Evolutionary conservation across 2,888 invertebrate genomes (phyloP), one percentile per base, ranked within the genome.

Genomic region (Cosmorhoe ocellata): DNA sequence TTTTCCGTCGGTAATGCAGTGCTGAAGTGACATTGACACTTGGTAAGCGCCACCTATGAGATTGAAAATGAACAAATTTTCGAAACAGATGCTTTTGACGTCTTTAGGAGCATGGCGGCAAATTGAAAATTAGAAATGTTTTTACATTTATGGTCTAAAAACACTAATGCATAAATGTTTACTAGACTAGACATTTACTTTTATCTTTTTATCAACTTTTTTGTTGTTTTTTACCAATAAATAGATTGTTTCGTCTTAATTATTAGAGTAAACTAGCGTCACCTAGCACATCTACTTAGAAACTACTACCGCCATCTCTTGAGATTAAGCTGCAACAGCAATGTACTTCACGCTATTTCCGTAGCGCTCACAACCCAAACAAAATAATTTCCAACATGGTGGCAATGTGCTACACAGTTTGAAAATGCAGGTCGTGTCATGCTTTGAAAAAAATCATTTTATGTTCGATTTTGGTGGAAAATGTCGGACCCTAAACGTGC

Each of bases 401-500:
- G 88, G 90, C 88, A 90, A 88, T 90, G 88, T 89, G 90, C 81
- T 90, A 88, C 88, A 89, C 84, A 79, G 90, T 91, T 91, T 90
- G 90, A 91, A 90, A 91, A 91, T 91, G 90, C 90, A 90, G 90
- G 84, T 85, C 88, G 90, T 90, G 90, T 89, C 90, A 90, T 88
- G 89, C 86, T 84, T 85, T 87, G 90, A 90, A 90, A 90, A 90
- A 90, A 88, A 89, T 87, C 85, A 89, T 88, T 90, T 89, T 86
- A 88, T 84, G 81, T 81, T 81, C 69, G 87, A 82, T 76, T 88
- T 89, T 86, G 81, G 86, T 92, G 92, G 91, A 92, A 91, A 91
- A 94, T 94, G 94, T 93, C 93, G 90, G 94, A 94, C 91, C 91
- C 92, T 88, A 94, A 93, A 92, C 92, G 94, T 91, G 92, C 92